phyloP scores from a whole-genome alignment of 1,140 invertebrate genomes.

The Scaptomyza montana region DNA sequence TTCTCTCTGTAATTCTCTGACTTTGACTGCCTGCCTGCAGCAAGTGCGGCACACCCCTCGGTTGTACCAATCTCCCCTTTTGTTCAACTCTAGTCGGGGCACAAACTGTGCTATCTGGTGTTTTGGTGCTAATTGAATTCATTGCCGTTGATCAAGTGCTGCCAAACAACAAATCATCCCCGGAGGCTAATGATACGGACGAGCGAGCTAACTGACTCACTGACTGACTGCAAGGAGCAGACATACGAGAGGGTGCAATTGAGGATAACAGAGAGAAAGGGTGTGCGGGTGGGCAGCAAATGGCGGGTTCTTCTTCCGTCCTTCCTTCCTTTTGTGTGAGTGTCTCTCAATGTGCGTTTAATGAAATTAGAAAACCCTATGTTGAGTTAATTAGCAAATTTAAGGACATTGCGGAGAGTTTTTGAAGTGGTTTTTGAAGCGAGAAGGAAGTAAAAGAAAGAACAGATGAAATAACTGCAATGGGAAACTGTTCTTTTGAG shows the following conservation, averaged over 20 bases:
- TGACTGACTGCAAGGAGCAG: conserved; percentile 22
- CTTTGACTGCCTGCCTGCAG: conserved; percentile 48
- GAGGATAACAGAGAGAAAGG: conserved; percentile 11
- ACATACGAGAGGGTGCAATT: conserved; percentile 23
- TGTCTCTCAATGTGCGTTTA: conserved; percentile 57
- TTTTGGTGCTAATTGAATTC: conserved; percentile 83
- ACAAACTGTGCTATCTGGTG: conserved; percentile 61
- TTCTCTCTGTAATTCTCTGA: background rate
- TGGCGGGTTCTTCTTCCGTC: conserved; percentile 12
- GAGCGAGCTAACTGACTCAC: conserved; percentile 60
- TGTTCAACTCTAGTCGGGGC: conserved; percentile 1
- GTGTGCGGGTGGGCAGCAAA: conserved; percentile 12
- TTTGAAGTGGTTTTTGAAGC: conserved; percentile 1
- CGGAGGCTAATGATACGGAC: conserved; percentile 80
- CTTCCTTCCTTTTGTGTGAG: background rate
- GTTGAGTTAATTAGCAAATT: conserved; percentile 79
- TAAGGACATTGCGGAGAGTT: conserved; percentile 41
- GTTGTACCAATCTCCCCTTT: background rate
- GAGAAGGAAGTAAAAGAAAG: background rate
- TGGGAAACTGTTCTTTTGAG: background rate
- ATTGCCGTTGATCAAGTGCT: conserved; percentile 83
- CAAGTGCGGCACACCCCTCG: conserved; percentile 55
- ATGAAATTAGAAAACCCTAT: conserved; percentile 83
- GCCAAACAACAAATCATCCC: conserved; percentile 81
- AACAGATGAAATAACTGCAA: background rate